These are phyloP conservation scores for Caerostris darwini DNA, from an alignment of 1,140 invertebrate genomes.

Conservation along the genomic window DNA sequence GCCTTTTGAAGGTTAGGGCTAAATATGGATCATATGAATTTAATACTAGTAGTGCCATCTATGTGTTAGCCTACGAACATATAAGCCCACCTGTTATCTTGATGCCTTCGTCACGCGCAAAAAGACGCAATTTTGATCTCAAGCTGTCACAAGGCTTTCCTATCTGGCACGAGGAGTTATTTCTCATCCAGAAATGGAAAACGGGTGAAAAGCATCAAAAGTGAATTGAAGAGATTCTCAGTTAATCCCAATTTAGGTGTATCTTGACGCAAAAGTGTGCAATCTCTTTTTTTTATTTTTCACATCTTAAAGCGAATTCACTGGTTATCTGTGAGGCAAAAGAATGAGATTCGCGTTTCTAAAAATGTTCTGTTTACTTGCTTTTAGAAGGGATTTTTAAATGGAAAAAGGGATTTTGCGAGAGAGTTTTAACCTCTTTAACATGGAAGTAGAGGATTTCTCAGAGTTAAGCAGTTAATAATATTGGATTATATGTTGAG, in stretches of 20 bases:
- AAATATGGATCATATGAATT: no score
- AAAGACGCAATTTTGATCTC: background rate
- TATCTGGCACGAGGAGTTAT: background rate
- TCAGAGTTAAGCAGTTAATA: no score
- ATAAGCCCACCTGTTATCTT: constrained; percentile 21
- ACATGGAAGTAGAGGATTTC: background rate
- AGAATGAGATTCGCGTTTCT: background rate
- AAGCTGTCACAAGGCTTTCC: background rate
- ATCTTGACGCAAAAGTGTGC: background rate
- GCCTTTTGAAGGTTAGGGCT: no score
- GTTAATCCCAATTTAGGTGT: constrained; percentile 12
- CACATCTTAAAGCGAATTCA: background rate
- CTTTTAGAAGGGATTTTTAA: background rate
- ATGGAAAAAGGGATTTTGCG: background rate
- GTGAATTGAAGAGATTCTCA: background rate
- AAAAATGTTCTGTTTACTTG: background rate
- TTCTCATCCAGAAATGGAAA: background rate
- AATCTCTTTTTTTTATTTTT: background rate
- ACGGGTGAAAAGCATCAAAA: background rate
- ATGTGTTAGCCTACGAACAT: no score
- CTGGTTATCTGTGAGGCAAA: background rate
- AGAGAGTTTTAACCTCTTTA: background rate
- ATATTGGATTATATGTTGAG: no score
- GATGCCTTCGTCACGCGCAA: background rate
- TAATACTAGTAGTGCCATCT: no score